Conservation (phyloP, 1,140 invertebrate genomes). For the Drosophila yakuba region DNA sequence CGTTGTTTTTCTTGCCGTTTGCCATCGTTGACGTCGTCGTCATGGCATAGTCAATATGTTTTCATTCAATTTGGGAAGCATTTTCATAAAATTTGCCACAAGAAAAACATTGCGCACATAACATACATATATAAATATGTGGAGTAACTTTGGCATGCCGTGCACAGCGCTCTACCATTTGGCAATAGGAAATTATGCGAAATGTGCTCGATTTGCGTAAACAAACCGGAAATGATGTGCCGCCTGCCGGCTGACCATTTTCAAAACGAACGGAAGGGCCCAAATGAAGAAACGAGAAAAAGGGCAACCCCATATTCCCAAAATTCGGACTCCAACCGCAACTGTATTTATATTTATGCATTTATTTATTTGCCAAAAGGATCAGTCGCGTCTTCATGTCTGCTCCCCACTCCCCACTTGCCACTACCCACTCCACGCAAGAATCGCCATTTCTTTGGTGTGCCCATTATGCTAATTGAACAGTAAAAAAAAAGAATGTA, state of each 20-base stretch:
- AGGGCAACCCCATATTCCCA: constrained; percentile 12
- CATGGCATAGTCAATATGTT: constrained; percentile 80
- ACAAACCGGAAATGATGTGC: constrained; percentile 83
- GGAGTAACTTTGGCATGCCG: constrained; percentile 60
- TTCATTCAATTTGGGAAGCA: constrained; percentile 83
- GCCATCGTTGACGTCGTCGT: constrained; percentile 63
- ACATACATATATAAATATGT: constrained; percentile 58
- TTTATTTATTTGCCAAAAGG: constrained; percentile 84
- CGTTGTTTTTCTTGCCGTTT: constrained; percentile 74
- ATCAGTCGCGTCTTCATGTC: constrained; percentile 66
- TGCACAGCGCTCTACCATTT: constrained; percentile 53
- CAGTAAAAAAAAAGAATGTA: constrained; percentile 69
- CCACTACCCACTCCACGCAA: not conserved
- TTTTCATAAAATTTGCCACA: constrained; percentile 81
- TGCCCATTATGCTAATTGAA: constrained; percentile 84
- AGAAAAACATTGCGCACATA: constrained; percentile 77
- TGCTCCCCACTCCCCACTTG: not conserved
- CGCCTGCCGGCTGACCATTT: constrained; percentile 72
- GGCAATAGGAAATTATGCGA: constrained; percentile 84
- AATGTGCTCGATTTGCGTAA: constrained; percentile 83
- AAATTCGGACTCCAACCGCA: constrained; percentile 28
- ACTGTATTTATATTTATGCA: constrained; percentile 76
- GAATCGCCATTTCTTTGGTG: constrained; percentile 42
- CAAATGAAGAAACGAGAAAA: not conserved
- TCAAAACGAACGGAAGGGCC: constrained; percentile 53